Conservation (phyloP, 2,888 invertebrate species). For the Stramonita haemastoma region DNA sequence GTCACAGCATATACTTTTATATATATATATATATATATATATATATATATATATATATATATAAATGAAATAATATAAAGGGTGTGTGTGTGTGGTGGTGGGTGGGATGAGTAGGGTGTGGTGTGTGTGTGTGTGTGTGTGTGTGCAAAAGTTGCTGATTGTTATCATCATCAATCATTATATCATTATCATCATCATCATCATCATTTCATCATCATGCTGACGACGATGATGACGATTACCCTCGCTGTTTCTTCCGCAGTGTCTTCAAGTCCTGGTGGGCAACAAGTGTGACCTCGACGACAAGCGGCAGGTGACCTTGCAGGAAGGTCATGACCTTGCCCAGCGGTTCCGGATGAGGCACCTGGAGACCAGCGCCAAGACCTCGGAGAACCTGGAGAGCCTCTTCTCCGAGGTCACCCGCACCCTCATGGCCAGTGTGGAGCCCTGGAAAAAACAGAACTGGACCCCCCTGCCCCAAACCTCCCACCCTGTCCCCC, state of each 20-base stretch:
- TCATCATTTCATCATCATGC: no score
- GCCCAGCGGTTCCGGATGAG: not conserved
- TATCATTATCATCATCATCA: no score
- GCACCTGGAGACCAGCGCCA: conserved; percentile 36
- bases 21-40: no score
- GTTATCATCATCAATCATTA: no score
- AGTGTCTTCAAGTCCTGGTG: conserved; percentile 27
- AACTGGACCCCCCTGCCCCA: not conserved
- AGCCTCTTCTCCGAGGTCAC: conserved; percentile 24
- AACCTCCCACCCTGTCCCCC: not conserved
- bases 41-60: no score
- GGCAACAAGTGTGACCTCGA: conserved; percentile 37
- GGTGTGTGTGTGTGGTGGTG: no score
- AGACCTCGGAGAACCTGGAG: conserved; percentile 34
- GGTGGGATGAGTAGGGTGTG: no score
- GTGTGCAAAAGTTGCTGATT: no score
- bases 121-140: no score
- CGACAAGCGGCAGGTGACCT: conserved; percentile 27
- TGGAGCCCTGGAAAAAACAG: not conserved
- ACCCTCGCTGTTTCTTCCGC: not conserved
- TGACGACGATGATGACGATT: not conserved
- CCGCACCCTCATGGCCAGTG: conserved; percentile 15
- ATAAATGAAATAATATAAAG: no score
- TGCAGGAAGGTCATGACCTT: not conserved
- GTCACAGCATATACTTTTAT: no score